These are phyloP conservation scores for Zygothrica quintamaculata DNA, from an alignment of 2,888 invertebrate species.

Conservation along the genomic window DNA sequence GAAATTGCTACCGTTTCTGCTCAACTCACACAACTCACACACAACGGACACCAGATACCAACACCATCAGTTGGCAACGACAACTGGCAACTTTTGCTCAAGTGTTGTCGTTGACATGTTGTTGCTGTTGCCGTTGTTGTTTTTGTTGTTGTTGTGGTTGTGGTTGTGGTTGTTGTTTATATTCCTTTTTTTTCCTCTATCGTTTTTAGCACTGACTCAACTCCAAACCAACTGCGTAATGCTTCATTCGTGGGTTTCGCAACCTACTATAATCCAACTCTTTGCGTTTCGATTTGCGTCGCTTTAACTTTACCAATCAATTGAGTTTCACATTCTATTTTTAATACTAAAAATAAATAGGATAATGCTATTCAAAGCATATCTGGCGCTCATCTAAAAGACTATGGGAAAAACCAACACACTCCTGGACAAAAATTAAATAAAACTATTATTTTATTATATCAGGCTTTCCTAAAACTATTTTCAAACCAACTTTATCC, in stretches of 20 bases:
- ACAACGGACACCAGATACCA: conserved; percentile 5
- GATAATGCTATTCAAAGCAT: conserved; percentile 26
- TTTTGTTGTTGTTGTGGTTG: neutral
- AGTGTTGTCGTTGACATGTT: conserved; percentile 59
- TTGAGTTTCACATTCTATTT: conserved; percentile 60
- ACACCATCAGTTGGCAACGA: conserved; percentile 39
- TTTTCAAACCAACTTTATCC: too few species aligned
- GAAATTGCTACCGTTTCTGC: conserved; percentile 76
- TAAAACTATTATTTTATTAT: too few species aligned
- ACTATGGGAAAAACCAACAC: neutral
- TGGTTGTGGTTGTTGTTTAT: neutral
- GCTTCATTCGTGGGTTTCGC: conserved; percentile 36
- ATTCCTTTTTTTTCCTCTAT: conserved; percentile 5
- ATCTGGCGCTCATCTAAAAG: conserved; percentile 16
- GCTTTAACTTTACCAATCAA: conserved; percentile 67
- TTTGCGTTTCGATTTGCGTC: conserved; percentile 73
- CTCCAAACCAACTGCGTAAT: conserved; percentile 24
- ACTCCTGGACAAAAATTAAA: neutral
- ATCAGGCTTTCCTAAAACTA: too few species aligned
- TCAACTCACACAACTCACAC: conserved; percentile 26
- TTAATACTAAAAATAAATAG: conserved; percentile 22
- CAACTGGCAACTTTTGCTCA: conserved; percentile 69
- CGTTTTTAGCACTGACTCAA: neutral
- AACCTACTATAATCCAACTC: conserved; percentile 54
- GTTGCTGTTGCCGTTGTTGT: conserved; percentile 21